Evolutionary conservation across 2,797 vertebrate species (phyloP).

Genomic region (Heteromormyrus szaboi): DNA sequence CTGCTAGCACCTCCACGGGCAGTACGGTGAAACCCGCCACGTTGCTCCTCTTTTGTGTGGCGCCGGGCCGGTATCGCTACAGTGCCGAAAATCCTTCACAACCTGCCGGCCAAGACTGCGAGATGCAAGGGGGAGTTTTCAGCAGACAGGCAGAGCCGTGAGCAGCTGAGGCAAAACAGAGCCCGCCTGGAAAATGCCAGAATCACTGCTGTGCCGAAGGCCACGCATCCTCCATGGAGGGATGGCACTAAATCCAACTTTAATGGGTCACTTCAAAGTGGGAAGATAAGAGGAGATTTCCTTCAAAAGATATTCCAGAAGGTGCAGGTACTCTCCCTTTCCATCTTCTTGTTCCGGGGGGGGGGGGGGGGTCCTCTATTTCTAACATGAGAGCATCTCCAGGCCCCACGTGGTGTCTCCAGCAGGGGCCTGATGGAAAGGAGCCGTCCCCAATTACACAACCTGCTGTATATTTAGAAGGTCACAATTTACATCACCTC

Average conservation of each 20-base stretch:
- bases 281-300: not conserved
- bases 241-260: not conserved
- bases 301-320: not conserved
- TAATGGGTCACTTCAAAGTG: not conserved
- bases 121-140: not conserved
- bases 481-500: slow-evolving; percentile 56
- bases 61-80: not conserved
- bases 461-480: slow-evolving; percentile 60
- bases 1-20: not conserved
- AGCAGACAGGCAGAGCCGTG: not conserved
- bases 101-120: not conserved
- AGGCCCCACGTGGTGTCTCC: not conserved
- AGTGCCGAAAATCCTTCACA: not conserved
- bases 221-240: not conserved
- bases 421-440: slow-evolving; percentile 24
- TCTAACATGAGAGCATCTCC: not conserved
- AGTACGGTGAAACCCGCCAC: not conserved
- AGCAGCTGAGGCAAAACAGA: not conserved
- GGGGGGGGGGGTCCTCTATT: not conserved
- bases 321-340: not conserved
- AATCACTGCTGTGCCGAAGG: not conserved
- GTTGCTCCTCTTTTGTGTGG: not conserved
- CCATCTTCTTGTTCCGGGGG: not conserved
- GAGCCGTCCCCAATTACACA: slow-evolving; percentile 36
- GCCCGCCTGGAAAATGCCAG: not conserved